Conservation (phyloP, 2,113 vertebrate genomes). For the Xiphophorus hellerii region DNA sequence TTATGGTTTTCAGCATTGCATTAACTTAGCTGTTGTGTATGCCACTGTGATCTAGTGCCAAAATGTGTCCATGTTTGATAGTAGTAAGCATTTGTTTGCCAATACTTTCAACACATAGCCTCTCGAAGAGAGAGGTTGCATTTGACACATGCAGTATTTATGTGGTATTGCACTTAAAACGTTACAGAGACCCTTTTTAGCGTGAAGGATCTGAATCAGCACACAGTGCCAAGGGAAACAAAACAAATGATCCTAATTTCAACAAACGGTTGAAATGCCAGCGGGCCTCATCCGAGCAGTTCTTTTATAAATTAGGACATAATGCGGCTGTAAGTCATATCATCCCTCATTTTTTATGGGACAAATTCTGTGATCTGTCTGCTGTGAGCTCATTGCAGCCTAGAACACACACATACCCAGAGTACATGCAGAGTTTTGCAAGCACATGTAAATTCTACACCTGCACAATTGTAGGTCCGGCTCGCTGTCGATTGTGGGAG, state of each 20-base stretch:
- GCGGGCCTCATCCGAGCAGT: constrained; percentile 56
- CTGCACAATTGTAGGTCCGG: constrained; percentile 53
- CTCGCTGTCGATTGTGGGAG: constrained; percentile 49
- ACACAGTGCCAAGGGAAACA: constrained; percentile 45
- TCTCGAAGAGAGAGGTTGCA: constrained; percentile 18
- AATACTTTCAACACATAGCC: constrained; percentile 17
- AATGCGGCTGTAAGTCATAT: constrained; percentile 70
- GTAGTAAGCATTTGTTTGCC: constrained; percentile 38
- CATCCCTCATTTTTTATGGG: constrained; percentile 74
- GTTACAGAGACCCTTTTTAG: constrained; percentile 32
- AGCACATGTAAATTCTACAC: constrained; percentile 51
- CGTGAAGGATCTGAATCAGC: constrained; percentile 55
- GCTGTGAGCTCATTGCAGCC: constrained; percentile 28
- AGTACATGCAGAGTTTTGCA: constrained; percentile 29
- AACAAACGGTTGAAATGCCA: constrained; percentile 64
- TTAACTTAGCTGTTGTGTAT: constrained; percentile 36
- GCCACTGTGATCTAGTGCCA: constrained; percentile 40
- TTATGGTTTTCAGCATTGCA: constrained; percentile 43
- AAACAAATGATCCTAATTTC: constrained; percentile 69
- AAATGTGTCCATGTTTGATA: constrained; percentile 47
- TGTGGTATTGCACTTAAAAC: constrained; percentile 34
- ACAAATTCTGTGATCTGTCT: constrained; percentile 71
- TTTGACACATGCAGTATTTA: constrained; percentile 28
- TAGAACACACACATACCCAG: constrained; percentile 40
- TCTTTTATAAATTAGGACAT: constrained; percentile 74